Evolutionary conservation across 2,113 vertebrate species (phyloP).

Genomic region (Colossoma macropomum): DNA sequence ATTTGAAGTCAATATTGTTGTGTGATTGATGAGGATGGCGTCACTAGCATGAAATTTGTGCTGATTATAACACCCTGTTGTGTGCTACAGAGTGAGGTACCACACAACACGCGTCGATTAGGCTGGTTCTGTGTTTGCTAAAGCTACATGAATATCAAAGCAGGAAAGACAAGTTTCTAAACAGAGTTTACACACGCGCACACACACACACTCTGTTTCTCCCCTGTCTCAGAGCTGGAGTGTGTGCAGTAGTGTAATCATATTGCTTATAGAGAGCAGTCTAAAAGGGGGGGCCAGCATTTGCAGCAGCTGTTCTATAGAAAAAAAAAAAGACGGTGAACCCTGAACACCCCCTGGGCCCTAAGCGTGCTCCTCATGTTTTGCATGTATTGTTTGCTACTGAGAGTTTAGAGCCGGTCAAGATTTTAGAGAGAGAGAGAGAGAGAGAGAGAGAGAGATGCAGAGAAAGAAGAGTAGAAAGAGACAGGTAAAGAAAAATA

Average conservation of each 20-base stretch:
- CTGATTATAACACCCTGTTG: neutral
- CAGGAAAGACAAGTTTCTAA: neutral
- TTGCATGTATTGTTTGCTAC: neutral
- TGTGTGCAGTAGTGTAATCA: slow-evolving; percentile 48
- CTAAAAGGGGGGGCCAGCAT: slow-evolving; percentile 2
- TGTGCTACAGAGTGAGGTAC: neutral
- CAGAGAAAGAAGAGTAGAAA: neutral
- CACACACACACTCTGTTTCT: slow-evolving; percentile 11
- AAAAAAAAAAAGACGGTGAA: neutral
- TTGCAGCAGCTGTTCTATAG: slow-evolving; percentile 42
- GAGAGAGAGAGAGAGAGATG: neutral
- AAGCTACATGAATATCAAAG: slow-evolving; percentile 52
- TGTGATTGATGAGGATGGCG: slow-evolving; percentile 32
- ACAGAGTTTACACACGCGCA: slow-evolving; percentile 14
- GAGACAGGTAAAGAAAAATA: neutral
- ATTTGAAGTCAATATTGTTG: slow-evolving; percentile 5
- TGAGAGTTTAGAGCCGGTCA: neutral
- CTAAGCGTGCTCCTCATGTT: slow-evolving; percentile 6
- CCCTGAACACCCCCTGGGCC: slow-evolving; percentile 16
- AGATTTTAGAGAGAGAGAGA: neutral
- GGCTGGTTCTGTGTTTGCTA: neutral
- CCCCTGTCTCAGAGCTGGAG: slow-evolving; percentile 35
- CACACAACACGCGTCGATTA: slow-evolving; percentile 9
- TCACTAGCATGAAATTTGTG: slow-evolving; percentile 3
- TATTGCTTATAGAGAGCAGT: slow-evolving; percentile 47